A percentile compares a stretch with the other conserved stretches of the same genome.
These are phyloP conservation scores for Stenichneumon culpator DNA, from an alignment of 2,888 invertebrate species.

Conservation along the genomic window DNA sequence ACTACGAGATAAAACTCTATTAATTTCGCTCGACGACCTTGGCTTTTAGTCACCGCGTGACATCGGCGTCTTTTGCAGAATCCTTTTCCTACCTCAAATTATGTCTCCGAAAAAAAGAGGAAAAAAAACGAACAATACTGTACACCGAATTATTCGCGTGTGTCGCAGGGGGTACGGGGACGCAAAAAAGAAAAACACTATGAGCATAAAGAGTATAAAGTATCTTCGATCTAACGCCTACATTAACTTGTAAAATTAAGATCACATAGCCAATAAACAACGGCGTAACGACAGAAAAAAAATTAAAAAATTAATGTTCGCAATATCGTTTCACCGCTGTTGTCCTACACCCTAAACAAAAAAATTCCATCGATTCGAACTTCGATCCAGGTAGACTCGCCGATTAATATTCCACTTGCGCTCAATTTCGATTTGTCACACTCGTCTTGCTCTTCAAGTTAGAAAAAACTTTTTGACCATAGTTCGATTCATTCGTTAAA, in stretches of 20 bases:
- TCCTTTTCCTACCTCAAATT: conserved; percentile 13
- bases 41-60: conserved; percentile 3
- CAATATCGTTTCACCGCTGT: conserved; percentile 29
- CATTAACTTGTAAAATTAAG: conserved; percentile 60
- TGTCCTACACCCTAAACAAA: conserved; percentile 45
- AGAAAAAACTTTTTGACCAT: conserved; percentile 21
- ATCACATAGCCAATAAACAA: conserved; percentile 67
- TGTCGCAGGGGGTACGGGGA: conserved; percentile 19
- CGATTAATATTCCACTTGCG: conserved; percentile 34
- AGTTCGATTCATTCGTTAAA: conserved; percentile 11
- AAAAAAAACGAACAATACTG: conserved; percentile 41
- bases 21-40: neutral
- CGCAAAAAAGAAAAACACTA: conserved; percentile 49
- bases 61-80: neutral
- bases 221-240: conserved; percentile 51
- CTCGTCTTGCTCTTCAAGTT: conserved; percentile 35
- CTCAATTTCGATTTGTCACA: neutral
- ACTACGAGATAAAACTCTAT: conserved; percentile 18
- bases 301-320: conserved; percentile 2
- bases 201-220: conserved; percentile 56
- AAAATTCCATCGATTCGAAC: conserved; percentile 45
- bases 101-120: neutral
- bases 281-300: conserved; percentile 31
- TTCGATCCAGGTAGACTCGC: conserved; percentile 57
- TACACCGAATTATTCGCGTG: conserved; percentile 48